phyloP scores from a whole-genome alignment of 2,113 vertebrate genomes.

The Brachyhypopomus occidentalis region DNA sequence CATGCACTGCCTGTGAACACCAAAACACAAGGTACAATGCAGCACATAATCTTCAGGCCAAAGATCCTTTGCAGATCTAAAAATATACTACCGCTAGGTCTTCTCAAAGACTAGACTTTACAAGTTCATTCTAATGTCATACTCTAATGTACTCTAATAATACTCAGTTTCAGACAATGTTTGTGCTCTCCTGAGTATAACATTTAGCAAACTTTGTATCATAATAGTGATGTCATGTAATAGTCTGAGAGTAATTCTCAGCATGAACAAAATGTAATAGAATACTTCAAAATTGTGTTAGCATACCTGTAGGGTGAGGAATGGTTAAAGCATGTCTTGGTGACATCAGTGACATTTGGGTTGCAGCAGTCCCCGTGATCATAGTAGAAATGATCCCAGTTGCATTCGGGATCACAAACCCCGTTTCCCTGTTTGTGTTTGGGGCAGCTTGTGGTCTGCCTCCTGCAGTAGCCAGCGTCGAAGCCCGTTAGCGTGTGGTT shows the following conservation, averaged over 20 bases:
- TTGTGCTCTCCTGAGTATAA: too few relatives aligned
- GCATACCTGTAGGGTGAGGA: constrained; percentile 92
- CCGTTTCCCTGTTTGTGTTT: constrained; percentile 87
- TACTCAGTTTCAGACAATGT: background rate
- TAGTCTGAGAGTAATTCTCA: too few relatives aligned
- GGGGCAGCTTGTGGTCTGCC: constrained; percentile 73
- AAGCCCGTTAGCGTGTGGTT: constrained; percentile 92
- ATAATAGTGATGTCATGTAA: too few relatives aligned
- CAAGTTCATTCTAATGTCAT: background rate
- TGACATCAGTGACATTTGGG: constrained; percentile 92
- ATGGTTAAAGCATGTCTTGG: constrained; percentile 95
- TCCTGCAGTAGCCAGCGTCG: constrained; percentile 89
- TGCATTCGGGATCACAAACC: constrained; percentile 94
- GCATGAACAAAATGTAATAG: too few relatives aligned
- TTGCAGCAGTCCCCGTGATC: constrained; percentile 95
- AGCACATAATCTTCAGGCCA: constrained; percentile 1
- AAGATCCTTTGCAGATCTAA: background rate
- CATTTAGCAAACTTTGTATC: too few relatives aligned
- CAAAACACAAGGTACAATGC: constrained; percentile 15
- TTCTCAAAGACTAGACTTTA: background rate
- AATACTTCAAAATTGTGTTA: background rate
- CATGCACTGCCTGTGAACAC: constrained; percentile 20
- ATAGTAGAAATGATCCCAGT: constrained; percentile 88
- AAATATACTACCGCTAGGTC: background rate
- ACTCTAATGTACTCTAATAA: background rate